Percentiles rank a stretch among this genome's conserved stretches.
Evolutionary conservation across 2,113 vertebrate species (phyloP).

Genomic region (Eulacestoma nigropectus): DNA sequence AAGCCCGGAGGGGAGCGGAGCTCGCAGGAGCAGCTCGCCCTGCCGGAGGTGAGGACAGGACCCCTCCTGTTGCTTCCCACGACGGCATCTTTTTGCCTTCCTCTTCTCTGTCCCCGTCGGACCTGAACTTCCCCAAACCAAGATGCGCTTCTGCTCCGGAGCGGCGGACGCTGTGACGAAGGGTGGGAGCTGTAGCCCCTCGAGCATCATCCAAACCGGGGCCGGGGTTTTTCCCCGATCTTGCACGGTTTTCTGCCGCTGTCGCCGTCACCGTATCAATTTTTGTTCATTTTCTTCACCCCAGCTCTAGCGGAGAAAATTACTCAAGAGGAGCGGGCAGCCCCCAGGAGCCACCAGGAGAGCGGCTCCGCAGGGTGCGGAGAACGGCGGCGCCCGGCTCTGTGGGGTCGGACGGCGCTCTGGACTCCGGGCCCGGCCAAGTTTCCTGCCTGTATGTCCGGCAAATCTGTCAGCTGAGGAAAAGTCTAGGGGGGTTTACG

Average conservation of each 20-base stretch:
- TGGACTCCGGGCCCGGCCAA: rapidly evolving
- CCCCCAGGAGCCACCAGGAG: neutral
- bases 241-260: neutral
- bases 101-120: neutral
- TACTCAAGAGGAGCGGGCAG: neutral
- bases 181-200: neutral
- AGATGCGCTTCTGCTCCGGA: neutral
- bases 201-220: neutral
- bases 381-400: neutral
- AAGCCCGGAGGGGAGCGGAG: neutral
- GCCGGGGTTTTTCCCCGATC: neutral
- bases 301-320: neutral
- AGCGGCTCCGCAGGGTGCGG: neutral
- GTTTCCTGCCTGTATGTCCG: too few relatives aligned
- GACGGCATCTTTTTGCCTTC: neutral
- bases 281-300: neutral
- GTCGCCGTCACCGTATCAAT: neutral
- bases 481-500: neutral
- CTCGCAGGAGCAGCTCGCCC: neutral
- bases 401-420: neutral
- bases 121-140: neutral
- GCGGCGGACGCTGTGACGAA: neutral
- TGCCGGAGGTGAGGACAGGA: neutral
- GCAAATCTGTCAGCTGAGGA: neutral
- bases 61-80: neutral